phyloP scores from a whole-genome alignment of 2,113 vertebrate species.

The Corythornis cristatus region DNA sequence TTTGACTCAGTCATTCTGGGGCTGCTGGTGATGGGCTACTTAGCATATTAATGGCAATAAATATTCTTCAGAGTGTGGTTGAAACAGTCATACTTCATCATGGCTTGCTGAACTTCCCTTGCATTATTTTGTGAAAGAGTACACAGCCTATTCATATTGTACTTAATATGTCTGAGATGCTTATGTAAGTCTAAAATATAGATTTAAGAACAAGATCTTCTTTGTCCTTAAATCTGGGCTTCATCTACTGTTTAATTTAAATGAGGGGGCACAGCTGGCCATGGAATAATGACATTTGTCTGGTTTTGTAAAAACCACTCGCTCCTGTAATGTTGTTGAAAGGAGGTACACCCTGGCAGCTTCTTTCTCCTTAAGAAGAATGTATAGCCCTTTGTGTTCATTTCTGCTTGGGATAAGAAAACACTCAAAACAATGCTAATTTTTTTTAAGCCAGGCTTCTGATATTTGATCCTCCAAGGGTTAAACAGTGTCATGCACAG shows the following conservation, averaged over 20 bases:
- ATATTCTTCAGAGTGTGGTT: not conserved
- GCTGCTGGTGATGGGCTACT: not conserved
- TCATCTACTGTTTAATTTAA: not conserved
- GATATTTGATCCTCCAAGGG: not conserved
- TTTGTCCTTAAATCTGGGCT: not conserved
- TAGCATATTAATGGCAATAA: not conserved
- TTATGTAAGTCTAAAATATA: not conserved
- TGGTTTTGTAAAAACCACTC: not conserved
- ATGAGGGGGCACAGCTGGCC: not conserved
- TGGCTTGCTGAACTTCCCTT: not conserved
- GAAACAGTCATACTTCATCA: not conserved
- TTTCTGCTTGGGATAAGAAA: not conserved
- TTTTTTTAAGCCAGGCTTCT: not conserved
- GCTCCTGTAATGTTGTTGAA: not conserved
- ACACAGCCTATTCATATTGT: not conserved
- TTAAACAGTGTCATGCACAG: not conserved
- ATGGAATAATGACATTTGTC: not conserved
- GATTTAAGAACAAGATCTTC: not conserved
- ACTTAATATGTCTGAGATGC: not conserved
- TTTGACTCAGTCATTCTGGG: not conserved
- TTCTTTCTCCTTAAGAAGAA: not conserved
- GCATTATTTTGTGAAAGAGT: not conserved
- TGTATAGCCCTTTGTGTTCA: not conserved
- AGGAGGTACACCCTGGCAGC: not conserved
- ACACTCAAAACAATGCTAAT: not conserved